phyloP scores from a whole-genome alignment of 2,797 vertebrate species.

The Muscicapa striata region DNA sequence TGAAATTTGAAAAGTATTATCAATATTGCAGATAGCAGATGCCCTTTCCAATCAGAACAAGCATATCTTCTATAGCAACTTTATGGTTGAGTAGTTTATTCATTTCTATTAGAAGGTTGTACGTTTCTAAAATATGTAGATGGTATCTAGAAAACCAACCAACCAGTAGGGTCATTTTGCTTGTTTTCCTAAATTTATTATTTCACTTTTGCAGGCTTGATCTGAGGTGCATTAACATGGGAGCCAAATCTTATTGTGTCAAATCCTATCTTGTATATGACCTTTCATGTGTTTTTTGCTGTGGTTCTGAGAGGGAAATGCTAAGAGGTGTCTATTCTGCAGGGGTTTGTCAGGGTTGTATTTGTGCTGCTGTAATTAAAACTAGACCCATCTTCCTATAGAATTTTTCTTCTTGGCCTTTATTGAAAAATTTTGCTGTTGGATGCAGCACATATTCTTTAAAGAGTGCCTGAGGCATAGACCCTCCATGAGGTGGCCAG shows the following conservation, averaged over 20 bases:
- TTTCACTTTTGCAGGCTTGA: constrained; percentile 78
- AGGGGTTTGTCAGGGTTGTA: neutral
- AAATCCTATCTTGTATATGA: constrained; percentile 76
- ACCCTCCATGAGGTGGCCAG: neutral
- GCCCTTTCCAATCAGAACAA: constrained; percentile 99
- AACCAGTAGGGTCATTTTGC: constrained; percentile 85
- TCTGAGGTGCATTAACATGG: constrained; percentile 78
- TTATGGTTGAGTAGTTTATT: constrained; percentile 99
- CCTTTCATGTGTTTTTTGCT: constrained; percentile 72
- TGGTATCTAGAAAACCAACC: constrained; percentile 84
- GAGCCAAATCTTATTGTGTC: constrained; percentile 74
- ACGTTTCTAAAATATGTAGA: constrained; percentile 90
- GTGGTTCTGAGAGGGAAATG: constrained; percentile 43
- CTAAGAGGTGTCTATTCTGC: constrained; percentile 24
- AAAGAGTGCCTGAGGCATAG: neutral
- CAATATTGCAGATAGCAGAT: constrained; percentile 99
- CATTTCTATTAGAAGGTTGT: constrained; percentile 99
- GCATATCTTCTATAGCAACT: constrained; percentile 98
- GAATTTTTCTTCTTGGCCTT: neutral
- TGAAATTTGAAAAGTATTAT: constrained; percentile 99
- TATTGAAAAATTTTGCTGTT: neutral
- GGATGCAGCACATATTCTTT: neutral
- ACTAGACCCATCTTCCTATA: neutral
- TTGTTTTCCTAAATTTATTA: constrained; percentile 87
- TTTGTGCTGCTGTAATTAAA: constrained; percentile 21